Evolutionary conservation across 2,888 invertebrate genomes (phyloP).

Genomic region (Dorcus hopei): DNA sequence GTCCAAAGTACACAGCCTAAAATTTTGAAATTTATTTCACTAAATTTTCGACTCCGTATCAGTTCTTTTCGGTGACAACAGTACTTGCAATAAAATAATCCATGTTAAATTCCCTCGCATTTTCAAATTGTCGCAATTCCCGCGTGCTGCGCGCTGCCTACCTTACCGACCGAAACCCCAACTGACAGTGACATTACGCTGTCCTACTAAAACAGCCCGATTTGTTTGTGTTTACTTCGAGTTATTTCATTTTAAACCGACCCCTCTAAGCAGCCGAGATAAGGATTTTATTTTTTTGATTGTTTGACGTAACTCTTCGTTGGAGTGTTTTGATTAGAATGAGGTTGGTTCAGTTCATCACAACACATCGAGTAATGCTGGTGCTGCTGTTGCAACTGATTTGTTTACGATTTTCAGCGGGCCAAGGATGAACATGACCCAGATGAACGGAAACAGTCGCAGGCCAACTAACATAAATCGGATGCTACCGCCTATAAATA

Average conservation of each 20-base stretch:
- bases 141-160: background rate
- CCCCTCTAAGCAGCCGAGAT: too few species aligned
- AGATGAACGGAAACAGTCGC: slow-evolving; percentile 43
- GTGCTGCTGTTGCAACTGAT: background rate
- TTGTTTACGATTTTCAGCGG: slow-evolving; percentile 34
- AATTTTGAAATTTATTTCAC: too few species aligned
- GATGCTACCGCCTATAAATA: slow-evolving; percentile 30
- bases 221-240: slow-evolving; percentile 13
- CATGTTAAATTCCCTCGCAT: too few species aligned
- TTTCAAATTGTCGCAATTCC: too few species aligned
- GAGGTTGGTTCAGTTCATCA: slow-evolving; percentile 5
- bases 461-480: slow-evolving; percentile 35
- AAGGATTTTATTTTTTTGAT: too few species aligned
- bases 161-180: background rate
- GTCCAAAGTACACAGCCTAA: too few species aligned
- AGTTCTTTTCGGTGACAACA: too few species aligned
- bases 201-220: slow-evolving; percentile 11
- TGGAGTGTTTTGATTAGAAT: background rate
- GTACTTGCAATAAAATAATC: too few species aligned
- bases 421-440: slow-evolving; percentile 44
- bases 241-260: too few species aligned
- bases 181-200: slow-evolving; percentile 7
- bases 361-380: background rate
- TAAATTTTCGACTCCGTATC: too few species aligned
- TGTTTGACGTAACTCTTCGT: too few species aligned